Evolutionary conservation across 2,888 invertebrate genomes (phyloP), one percentile per base, ranked within the genome.

Genomic region (Mechanitis messenoides): DNA sequence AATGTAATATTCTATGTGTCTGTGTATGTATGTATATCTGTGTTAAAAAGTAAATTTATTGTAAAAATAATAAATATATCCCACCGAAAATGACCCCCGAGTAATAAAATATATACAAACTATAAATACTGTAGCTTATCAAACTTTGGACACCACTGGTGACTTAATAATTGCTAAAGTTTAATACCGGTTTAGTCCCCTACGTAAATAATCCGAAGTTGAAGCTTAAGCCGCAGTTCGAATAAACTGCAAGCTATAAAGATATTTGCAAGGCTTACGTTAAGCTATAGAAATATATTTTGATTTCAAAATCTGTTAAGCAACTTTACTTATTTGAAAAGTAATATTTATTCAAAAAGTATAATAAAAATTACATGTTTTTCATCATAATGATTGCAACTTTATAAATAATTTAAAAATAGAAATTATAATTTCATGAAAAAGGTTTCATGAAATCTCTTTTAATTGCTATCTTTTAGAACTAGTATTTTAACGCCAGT

Each of bases 121-220:
- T 66, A 67, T 69, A 67, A 71, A 69, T 71, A 70, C 64, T 55
- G 55, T 45, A 61, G 70, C 62, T 68, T 69, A 66, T 67, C 70
- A 68, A 72, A 71, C 69, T 71, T 70, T 68, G 68, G 61, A 63
- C 64, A 66, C 67, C 68, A 61, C 60, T 69, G 70, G 69, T 70
- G 72, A 72, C 72, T 73, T 70, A 68, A 69, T 73, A 72, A 73
- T 70, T 72, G 69, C 70, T 63, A 70, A 73, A 73, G 69, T 73
- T 73, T 70, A 69, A 69, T 67, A 55, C 60, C 66, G 65, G 65
- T 61, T 65, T 66, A 66, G 64, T 58, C 63, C 56, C 62, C 62
- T 61, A 63, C 62, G 59, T 64, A 65, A 68, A 68, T 69, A 67
- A 67, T 60, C 61, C 62, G 46, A 46, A 61, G 58, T 60, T 56